Evolutionary conservation across 64 coral and sea anemone genomes (phyloP), one percentile per base, ranked within the genome.

Genomic region (Cladopsammia gracilis): DNA sequence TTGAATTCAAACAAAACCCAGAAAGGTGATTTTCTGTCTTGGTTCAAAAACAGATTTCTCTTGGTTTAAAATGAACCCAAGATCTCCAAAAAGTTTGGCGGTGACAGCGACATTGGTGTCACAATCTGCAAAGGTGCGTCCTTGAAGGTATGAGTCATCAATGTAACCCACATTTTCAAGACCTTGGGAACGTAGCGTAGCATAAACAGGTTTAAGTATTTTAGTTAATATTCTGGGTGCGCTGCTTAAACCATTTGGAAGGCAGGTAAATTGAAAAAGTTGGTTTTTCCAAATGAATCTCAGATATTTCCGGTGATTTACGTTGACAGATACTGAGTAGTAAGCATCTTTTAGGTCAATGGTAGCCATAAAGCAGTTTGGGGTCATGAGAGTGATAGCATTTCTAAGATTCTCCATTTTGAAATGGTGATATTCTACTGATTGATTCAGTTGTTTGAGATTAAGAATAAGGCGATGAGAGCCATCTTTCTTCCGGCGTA

Each of bases 1-100:
- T 58, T 25, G 58, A 90, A 65, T 82, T 72, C 7, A 91, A 80
- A 53, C 52, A 82, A 91, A 91, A 49, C 89, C 65, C 20, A 71
- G 24, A 34, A 92, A 92, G 12, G 70, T 76, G 16, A 85, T 62
- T 16, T 13, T 9, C 12, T 75, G 90, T 47, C 1, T 43, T 34
- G 67, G 90, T 23, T 64, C 23, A 45, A 25, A 62, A 42, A 85
- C 66, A 23, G 52, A 85, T 51, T 92, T 92, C 12, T 73, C 13
- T 1, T 56, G 44, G 25, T 85, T 82, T 3, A 92, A 11, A 42
- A 81, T 84, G 70, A 92, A 92, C 4, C 66, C 89, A 4, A 90
- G 60, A n/a, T 45, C 23, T 7, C 15, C 16, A 12, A 90, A 90
- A 46, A 90, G 66, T 0, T 90, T 53, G 50, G 22, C 15, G 19